A percentile compares a stretch with the other conserved stretches of the same genome.
Evolutionary conservation across 2,888 invertebrate species (phyloP).

Genomic region (Ophion ellenae): DNA sequence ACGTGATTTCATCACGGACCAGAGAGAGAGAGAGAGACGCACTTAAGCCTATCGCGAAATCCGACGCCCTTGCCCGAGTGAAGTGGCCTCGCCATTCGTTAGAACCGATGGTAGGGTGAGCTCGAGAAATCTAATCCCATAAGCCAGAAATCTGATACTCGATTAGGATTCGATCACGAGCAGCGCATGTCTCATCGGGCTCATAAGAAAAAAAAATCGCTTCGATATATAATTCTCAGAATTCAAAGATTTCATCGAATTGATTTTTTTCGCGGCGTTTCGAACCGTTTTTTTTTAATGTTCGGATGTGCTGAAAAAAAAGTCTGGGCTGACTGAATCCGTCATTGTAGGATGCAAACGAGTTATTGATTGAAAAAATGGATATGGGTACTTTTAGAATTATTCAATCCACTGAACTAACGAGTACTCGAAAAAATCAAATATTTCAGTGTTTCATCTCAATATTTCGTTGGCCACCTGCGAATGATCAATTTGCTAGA

Average conservation of each 20-base stretch:
- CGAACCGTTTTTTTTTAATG: too few species aligned
- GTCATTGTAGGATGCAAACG: too few species aligned
- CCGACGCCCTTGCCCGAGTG: slow-evolving; percentile 30
- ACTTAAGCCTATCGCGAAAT: slow-evolving; percentile 34
- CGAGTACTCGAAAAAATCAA: too few species aligned
- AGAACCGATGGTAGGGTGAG: slow-evolving; percentile 17
- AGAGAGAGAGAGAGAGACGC: slow-evolving; percentile 8
- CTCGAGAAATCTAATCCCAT: slow-evolving; percentile 54
- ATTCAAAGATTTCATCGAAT: background rate
- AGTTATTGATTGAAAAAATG: too few species aligned
- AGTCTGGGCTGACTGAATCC: too few species aligned
- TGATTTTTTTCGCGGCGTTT: slow-evolving; percentile 8
- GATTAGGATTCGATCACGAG: slow-evolving; percentile 61
- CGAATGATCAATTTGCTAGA: background rate
- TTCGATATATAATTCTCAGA: slow-evolving; percentile 37
- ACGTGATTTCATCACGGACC: background rate
- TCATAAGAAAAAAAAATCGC: slow-evolving; percentile 34
- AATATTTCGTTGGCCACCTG: too few species aligned
- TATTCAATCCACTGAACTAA: too few species aligned
- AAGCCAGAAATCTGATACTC: slow-evolving; percentile 57
- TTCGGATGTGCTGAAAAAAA: too few species aligned
- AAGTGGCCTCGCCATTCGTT: slow-evolving; percentile 52
- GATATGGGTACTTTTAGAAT: too few species aligned
- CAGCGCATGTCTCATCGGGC: slow-evolving; percentile 32
- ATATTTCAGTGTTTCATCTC: too few species aligned